Percentiles rank a stretch among this genome's conserved stretches.
Evolutionary conservation across 2,113 vertebrate genomes (phyloP).

Genomic region (Pseudorhombus dupliciocellatus): DNA sequence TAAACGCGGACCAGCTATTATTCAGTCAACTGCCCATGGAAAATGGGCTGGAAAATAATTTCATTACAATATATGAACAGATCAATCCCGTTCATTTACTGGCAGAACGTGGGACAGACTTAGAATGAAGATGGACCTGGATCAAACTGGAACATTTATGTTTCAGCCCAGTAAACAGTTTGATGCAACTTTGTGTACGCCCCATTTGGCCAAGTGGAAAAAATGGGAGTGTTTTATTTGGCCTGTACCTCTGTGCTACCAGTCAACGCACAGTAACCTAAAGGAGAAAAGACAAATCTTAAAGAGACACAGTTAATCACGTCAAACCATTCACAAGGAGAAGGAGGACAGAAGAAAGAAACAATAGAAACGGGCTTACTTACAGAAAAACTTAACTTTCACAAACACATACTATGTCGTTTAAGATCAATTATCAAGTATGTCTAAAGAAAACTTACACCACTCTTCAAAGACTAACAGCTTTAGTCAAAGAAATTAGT

Average conservation of each 20-base stretch:
- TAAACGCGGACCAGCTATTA: not conserved
- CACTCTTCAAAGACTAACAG: slow-evolving; percentile 49
- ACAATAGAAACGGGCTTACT: slow-evolving; percentile 91
- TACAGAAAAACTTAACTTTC: slow-evolving; percentile 92
- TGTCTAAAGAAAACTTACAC: slow-evolving; percentile 83
- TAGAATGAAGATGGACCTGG: not conserved
- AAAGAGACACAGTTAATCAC: slow-evolving; percentile 98
- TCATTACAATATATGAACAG: not conserved
- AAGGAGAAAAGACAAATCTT: slow-evolving; percentile 98
- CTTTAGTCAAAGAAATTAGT: slow-evolving; percentile 59
- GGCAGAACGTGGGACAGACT: not conserved
- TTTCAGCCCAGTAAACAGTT: not conserved
- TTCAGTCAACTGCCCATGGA: not conserved
- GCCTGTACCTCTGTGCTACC: slow-evolving; percentile 99
- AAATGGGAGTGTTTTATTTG: slow-evolving; percentile 82
- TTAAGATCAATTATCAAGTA: slow-evolving; percentile 78
- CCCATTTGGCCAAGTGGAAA: slow-evolving; percentile 82
- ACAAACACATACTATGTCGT: slow-evolving; percentile 89
- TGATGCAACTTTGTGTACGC: slow-evolving; percentile 89
- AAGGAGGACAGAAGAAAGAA: slow-evolving; percentile 80
- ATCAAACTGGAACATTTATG: not conserved
- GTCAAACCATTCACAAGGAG: slow-evolving; percentile 94
- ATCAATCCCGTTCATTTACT: not conserved
- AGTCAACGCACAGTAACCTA: slow-evolving; percentile 92
- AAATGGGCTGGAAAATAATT: not conserved